Conservation (phyloP, 2,888 invertebrate species). For the Seira sanloemensis region DNA sequence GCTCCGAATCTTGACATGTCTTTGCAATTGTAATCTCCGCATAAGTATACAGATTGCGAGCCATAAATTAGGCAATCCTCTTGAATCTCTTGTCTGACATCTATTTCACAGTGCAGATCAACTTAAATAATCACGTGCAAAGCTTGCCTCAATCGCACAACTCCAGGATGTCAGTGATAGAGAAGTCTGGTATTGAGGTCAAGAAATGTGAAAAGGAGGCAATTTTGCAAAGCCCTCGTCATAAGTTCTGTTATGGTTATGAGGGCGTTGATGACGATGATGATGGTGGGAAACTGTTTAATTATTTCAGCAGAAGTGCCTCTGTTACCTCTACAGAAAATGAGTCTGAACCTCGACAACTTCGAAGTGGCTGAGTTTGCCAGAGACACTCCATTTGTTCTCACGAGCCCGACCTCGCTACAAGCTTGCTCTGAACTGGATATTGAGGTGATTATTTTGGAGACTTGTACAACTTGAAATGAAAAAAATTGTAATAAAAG, state of each 20-base stretch:
- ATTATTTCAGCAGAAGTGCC: background rate
- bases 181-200: background rate
- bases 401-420: slow-evolving; percentile 79
- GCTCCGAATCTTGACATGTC: slow-evolving; percentile 7
- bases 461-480: background rate
- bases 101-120: too few relatives aligned
- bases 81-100: background rate
- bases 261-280: background rate
- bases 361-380: slow-evolving; percentile 77
- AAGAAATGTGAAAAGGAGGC: background rate
- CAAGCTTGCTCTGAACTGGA: slow-evolving; percentile 78
- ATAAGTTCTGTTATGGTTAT: background rate
- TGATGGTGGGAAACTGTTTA: background rate
- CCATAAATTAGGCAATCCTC: background rate
- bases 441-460: slow-evolving; percentile 76
- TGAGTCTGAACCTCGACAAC: slow-evolving; percentile 77
- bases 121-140: background rate
- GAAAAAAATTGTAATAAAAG: slow-evolving; percentile 1
- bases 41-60: background rate
- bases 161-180: background rate
- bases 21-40: background rate
- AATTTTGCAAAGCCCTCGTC: background rate
- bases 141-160: background rate
- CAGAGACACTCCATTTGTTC: slow-evolving; percentile 77
- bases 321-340: slow-evolving; percentile 22